A percentile compares a stretch with the other conserved stretches of the same genome.
Conservation (phyloP, 2,113 vertebrate species). For the Coturnix japonica region DNA sequence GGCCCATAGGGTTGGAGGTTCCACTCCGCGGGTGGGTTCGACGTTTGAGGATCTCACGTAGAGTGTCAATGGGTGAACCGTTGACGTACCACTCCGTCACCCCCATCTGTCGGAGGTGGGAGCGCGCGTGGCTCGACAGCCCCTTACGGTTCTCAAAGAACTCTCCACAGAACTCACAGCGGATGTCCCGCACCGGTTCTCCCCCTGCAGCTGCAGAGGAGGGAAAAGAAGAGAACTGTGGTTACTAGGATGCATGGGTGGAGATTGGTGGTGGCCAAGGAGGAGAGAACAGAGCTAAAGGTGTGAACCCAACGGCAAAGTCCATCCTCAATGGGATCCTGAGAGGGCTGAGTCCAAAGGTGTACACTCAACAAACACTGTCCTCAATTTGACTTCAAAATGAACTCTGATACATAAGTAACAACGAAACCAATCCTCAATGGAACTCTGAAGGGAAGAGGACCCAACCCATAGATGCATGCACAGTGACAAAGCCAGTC, state of each 20-base stretch:
- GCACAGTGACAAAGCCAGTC: too few relatives aligned
- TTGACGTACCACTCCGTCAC: constrained; percentile 96
- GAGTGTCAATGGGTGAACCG: constrained; percentile 93
- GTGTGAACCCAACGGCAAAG: too few relatives aligned
- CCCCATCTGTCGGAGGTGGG: constrained; percentile 95
- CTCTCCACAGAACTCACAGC: constrained; percentile 95
- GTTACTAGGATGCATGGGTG: neutral
- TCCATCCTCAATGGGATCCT: too few relatives aligned
- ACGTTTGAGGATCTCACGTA: constrained; percentile 89
- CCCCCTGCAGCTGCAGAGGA: neutral
- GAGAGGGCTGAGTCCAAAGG: too few relatives aligned
- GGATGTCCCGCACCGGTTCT: constrained; percentile 77
- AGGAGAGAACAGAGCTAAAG: too few relatives aligned
- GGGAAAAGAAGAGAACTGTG: neutral
- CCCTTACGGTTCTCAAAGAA: constrained; percentile 97
- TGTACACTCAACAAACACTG: too few relatives aligned
- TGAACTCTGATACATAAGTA: too few relatives aligned
- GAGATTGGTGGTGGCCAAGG: neutral
- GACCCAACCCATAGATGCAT: too few relatives aligned
- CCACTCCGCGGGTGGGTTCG: constrained; percentile 64
- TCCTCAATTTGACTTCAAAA: too few relatives aligned
- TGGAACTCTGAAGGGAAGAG: too few relatives aligned
- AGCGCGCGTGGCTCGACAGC: constrained; percentile 93
- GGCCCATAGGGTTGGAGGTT: constrained; percentile 42
- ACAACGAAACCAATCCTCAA: too few relatives aligned